phyloP scores from a whole-genome alignment of 2,113 vertebrate species.

The Entosphenus tridentatus region DNA sequence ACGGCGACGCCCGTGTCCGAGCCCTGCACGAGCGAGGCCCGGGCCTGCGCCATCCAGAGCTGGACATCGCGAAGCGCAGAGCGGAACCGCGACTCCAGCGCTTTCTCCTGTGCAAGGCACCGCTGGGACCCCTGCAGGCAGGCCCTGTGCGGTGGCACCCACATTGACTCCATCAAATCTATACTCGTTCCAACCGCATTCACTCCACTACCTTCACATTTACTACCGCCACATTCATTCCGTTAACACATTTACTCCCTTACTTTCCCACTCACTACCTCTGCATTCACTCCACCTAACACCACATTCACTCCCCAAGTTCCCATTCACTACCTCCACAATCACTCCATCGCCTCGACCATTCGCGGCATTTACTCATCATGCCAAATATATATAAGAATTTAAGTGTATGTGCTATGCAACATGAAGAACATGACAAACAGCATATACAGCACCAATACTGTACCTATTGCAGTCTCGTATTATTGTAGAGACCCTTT shows the following conservation, averaged over 20 bases:
- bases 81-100: constrained; percentile 66
- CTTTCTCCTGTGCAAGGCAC: constrained; percentile 79
- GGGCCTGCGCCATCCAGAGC: constrained; percentile 71
- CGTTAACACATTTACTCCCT: neutral
- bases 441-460: too few species aligned
- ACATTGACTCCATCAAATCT: too few species aligned
- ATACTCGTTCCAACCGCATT: too few species aligned
- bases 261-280: neutral
- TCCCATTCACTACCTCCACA: too few species aligned
- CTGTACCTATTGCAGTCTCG: constrained; percentile 81
- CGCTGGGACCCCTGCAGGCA: constrained; percentile 67
- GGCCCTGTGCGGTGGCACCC: constrained; percentile 27
- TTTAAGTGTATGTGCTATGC: too few species aligned
- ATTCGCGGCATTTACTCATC: too few species aligned
- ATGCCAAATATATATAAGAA: too few species aligned
- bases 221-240: neutral
- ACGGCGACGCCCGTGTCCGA: neutral
- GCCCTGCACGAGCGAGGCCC: neutral
- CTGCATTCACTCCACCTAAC: neutral
- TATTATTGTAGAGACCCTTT: constrained; percentile 60
- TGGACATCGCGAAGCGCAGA: constrained; percentile 60
- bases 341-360: too few species aligned
- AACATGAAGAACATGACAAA: too few species aligned
- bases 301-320: too few species aligned
- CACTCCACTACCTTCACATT: too few species aligned